phyloP scores from a whole-genome alignment of 2,888 invertebrate species.

The Cheilosia urbana region DNA sequence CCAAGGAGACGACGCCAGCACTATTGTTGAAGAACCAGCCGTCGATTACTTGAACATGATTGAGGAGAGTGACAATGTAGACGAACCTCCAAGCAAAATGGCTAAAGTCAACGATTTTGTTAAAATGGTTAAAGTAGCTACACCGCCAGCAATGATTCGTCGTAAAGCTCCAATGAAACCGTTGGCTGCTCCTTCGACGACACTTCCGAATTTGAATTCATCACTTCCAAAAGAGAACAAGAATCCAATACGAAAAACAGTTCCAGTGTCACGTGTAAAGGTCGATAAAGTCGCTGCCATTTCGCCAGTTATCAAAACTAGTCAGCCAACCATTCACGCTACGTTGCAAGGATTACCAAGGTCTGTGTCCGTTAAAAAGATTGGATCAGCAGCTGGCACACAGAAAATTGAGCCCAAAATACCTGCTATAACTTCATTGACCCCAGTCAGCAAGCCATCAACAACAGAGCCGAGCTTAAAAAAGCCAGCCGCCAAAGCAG shows the following conservation, averaged over 20 bases:
- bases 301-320: slow-evolving; percentile 21
- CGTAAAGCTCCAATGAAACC: slow-evolving; percentile 55
- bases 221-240: slow-evolving; percentile 59
- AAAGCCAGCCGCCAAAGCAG: slow-evolving; percentile 9
- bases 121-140: slow-evolving; percentile 54
- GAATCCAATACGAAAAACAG: slow-evolving; percentile 39
- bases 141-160: slow-evolving; percentile 23
- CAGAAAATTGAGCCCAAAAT: background rate
- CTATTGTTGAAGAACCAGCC: slow-evolving; percentile 54
- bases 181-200: background rate
- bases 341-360: slow-evolving; percentile 42
- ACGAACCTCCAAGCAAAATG: slow-evolving; percentile 59
- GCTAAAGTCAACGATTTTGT: slow-evolving; percentile 25
- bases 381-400: slow-evolving; percentile 1
- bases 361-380: slow-evolving; percentile 51
- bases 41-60: slow-evolving; percentile 16
- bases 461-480: background rate
- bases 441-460: background rate
- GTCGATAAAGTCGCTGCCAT: background rate
- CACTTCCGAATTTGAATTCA: slow-evolving; percentile 19
- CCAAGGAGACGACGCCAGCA: slow-evolving; percentile 48
- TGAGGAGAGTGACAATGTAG: slow-evolving; percentile 22
- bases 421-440: background rate
- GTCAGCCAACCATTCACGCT: slow-evolving; percentile 62
- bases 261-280: background rate